phyloP scores from a whole-genome alignment of 2,797 vertebrate species.

The Paedocypris micromegethes region DNA sequence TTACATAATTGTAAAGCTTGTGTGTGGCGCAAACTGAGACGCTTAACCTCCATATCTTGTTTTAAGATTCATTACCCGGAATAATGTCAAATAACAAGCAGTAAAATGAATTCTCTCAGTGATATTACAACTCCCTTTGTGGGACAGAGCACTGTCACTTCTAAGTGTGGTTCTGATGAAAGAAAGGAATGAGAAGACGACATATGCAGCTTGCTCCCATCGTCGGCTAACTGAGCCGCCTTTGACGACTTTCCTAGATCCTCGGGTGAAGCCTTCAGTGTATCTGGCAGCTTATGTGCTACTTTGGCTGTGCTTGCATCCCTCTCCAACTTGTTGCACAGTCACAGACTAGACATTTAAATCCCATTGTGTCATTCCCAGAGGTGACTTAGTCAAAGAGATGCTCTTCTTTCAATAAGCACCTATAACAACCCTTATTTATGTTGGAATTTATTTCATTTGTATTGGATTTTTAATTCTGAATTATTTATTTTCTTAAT shows the following conservation, averaged over 20 bases:
- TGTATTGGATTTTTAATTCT: too few relatives aligned
- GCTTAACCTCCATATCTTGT: conserved; percentile 60
- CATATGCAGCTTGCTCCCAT: conserved; percentile 59
- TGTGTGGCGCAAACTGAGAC: conserved; percentile 15
- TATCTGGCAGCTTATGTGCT: conserved; percentile 58
- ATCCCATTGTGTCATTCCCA: conserved; percentile 33
- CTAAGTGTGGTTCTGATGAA: conserved; percentile 74
- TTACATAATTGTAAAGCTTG: too few relatives aligned
- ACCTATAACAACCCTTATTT: too few relatives aligned
- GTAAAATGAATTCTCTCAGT: conserved; percentile 68
- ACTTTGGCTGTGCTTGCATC: conserved; percentile 31
- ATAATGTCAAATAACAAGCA: conserved; percentile 73
- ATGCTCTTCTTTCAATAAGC: background rate
- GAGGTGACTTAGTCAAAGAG: conserved; percentile 20
- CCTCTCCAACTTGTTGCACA: conserved; percentile 42
- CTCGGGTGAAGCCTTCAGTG: conserved; percentile 58
- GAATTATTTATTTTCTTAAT: too few relatives aligned
- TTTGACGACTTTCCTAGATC: conserved; percentile 60
- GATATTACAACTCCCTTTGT: conserved; percentile 68
- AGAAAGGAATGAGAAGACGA: conserved; percentile 70
- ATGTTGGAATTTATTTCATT: too few relatives aligned
- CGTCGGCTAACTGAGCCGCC: conserved; percentile 43
- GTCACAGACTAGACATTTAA: conserved; percentile 42
- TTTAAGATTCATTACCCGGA: conserved; percentile 76
- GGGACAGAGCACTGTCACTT: conserved; percentile 73